phyloP scores from a whole-genome alignment of 2,113 vertebrate species.

The Lipophrys pholis region DNA sequence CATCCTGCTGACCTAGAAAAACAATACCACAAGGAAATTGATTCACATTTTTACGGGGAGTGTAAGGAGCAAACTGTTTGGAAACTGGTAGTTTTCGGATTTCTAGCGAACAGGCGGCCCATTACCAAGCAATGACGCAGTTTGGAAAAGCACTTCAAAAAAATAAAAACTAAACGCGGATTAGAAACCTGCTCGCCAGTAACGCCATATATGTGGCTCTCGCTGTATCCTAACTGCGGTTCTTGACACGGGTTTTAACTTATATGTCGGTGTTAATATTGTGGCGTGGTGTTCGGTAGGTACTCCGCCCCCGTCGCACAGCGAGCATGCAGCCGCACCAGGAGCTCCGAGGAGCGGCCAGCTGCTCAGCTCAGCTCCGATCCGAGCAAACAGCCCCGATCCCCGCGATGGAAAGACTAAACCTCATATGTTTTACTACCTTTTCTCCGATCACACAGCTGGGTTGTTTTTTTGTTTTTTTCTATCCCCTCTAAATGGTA shows the following conservation, averaged over 20 bases:
- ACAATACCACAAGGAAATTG: conserved; percentile 55
- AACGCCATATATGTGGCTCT: neutral
- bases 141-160: conserved; percentile 79
- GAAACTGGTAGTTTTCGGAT: conserved; percentile 51
- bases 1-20: conserved; percentile 83
- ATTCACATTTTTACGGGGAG: neutral
- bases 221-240: neutral
- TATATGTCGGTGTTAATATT: conserved; percentile 5
- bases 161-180: conserved; percentile 41
- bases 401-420: conserved; percentile 23
- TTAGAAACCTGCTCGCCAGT: neutral
- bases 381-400: conserved; percentile 14
- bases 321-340: conserved; percentile 51
- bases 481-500: too few relatives aligned
- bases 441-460: conserved; percentile 27
- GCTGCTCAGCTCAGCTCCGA: conserved; percentile 38
- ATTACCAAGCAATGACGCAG: conserved; percentile 80
- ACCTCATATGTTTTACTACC: conserved; percentile 21
- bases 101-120: conserved; percentile 58
- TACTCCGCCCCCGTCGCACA: conserved; percentile 41
- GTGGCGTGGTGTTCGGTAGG: conserved; percentile 14
- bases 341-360: conserved; percentile 49
- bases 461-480: neutral
- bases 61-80: conserved; percentile 28
- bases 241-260: conserved; percentile 13